phyloP scores from a whole-genome alignment of 2,888 invertebrate genomes.

The Steinernema carpocapsae region DNA sequence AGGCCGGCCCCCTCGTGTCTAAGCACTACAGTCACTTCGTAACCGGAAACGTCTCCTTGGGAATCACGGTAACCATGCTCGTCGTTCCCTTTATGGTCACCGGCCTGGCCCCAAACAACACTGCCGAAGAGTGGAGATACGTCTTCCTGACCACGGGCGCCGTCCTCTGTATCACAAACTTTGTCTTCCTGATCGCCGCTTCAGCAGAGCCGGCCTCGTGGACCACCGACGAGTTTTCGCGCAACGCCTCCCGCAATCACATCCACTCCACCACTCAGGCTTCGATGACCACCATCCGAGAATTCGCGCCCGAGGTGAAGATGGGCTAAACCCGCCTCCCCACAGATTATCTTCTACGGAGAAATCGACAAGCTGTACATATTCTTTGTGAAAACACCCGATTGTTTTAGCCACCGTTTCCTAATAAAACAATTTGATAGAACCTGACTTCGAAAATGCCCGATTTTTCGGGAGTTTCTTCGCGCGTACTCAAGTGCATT shows the following conservation, averaged over 20 bases:
- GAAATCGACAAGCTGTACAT: neutral
- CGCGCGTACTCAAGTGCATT: neutral
- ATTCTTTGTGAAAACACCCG: neutral
- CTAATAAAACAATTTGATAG: neutral
- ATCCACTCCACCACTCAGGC: constrained; percentile 42
- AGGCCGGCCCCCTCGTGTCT: constrained; percentile 63
- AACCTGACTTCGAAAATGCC: neutral
- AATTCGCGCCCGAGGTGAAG: constrained; percentile 40
- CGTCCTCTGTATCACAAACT: constrained; percentile 51
- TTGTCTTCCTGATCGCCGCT: constrained; percentile 48
- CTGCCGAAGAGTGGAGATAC: constrained; percentile 51
- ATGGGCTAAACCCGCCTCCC: constrained; percentile 26
- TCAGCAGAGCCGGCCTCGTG: constrained; percentile 53
- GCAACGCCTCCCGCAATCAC: constrained; percentile 48
- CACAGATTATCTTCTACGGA: neutral
- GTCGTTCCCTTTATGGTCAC: constrained; percentile 54
- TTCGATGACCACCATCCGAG: constrained; percentile 25
- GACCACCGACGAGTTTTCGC: constrained; percentile 57
- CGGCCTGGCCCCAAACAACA: constrained; percentile 52
- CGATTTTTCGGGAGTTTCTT: neutral
- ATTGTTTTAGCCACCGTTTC: neutral
- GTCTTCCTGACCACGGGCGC: constrained; percentile 51
- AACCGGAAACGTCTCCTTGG: constrained; percentile 66
- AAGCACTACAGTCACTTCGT: constrained; percentile 67
- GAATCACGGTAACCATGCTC: constrained; percentile 51